A percentile compares a stretch with the other conserved stretches of the same genome.
These are phyloP conservation scores for Hypothenemus hampei DNA, from an alignment of 1,140 invertebrate genomes.

Conservation along the genomic window DNA sequence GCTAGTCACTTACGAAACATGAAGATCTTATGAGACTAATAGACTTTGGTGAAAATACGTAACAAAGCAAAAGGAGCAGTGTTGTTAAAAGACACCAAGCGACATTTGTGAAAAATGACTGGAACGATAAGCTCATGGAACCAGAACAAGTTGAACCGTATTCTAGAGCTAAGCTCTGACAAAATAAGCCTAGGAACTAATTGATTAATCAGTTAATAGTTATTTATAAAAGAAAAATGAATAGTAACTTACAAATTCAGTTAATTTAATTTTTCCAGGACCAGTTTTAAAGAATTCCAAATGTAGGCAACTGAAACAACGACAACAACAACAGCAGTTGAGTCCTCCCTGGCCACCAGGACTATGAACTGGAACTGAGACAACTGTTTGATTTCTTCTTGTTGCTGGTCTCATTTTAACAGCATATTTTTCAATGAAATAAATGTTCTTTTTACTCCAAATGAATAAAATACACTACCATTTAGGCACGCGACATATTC, in stretches of 20 bases:
- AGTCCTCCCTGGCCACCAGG: conserved; percentile 46
- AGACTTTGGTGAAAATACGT: conserved; percentile 70
- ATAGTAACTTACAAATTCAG: conserved; percentile 60
- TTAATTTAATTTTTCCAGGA: conserved; percentile 66
- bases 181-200: conserved; percentile 66
- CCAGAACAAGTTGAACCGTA: conserved; percentile 64
- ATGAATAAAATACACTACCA: background rate
- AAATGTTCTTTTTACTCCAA: background rate
- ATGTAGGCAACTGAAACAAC: conserved; percentile 73
- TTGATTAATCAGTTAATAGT: conserved; percentile 22
- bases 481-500: background rate
- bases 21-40: conserved; percentile 68
- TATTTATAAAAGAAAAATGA: background rate
- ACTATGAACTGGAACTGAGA: conserved; percentile 28
- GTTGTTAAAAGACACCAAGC: conserved; percentile 71
- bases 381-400: conserved; percentile 29
- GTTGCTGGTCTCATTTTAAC: background rate
- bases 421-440: background rate
- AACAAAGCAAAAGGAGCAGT: conserved; percentile 63
- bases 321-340: conserved; percentile 66
- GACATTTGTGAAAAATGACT: conserved; percentile 69
- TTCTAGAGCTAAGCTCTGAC: conserved; percentile 69
- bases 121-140: conserved; percentile 65
- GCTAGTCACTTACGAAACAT: conserved; percentile 66
- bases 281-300: conserved; percentile 64